phyloP scores from a whole-genome alignment of 2,797 vertebrate species.

The Notoglanidium macrostoma region DNA sequence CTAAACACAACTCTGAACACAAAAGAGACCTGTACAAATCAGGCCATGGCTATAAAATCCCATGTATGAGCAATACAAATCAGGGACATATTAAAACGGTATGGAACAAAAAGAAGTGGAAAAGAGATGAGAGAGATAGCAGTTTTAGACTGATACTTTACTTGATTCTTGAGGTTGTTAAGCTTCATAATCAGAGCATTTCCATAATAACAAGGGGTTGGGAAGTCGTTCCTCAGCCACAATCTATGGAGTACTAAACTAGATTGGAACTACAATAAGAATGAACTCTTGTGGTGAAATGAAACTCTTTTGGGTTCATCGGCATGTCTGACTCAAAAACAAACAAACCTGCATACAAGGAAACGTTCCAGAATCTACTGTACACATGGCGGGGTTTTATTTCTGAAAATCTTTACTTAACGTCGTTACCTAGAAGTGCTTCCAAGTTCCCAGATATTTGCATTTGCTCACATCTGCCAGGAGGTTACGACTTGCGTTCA shows the following conservation, averaged over 20 bases:
- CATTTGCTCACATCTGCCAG: neutral
- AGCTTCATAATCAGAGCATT: neutral
- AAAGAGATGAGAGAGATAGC: neutral
- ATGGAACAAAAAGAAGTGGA: neutral
- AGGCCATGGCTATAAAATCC: neutral
- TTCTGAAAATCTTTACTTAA: neutral
- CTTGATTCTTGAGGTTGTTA: neutral
- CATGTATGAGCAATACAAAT: neutral
- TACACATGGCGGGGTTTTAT: neutral
- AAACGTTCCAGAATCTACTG: neutral
- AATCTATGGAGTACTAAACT: neutral
- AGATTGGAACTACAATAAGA: neutral
- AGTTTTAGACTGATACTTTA: neutral
- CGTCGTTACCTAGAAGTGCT: neutral
- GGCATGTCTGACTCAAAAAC: neutral
- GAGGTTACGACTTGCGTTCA: neutral
- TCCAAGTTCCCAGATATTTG: neutral
- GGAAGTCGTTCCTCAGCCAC: neutral
- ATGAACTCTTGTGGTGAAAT: neutral
- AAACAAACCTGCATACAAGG: neutral
- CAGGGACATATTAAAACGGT: neutral
- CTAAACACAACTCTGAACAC: neutral
- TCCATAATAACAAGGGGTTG: neutral
- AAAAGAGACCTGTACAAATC: neutral
- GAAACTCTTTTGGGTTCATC: neutral